Percentiles rank a stretch among this genome's conserved stretches.
Conservation (phyloP, 2,888 invertebrate species). For the Perdita meconis region DNA sequence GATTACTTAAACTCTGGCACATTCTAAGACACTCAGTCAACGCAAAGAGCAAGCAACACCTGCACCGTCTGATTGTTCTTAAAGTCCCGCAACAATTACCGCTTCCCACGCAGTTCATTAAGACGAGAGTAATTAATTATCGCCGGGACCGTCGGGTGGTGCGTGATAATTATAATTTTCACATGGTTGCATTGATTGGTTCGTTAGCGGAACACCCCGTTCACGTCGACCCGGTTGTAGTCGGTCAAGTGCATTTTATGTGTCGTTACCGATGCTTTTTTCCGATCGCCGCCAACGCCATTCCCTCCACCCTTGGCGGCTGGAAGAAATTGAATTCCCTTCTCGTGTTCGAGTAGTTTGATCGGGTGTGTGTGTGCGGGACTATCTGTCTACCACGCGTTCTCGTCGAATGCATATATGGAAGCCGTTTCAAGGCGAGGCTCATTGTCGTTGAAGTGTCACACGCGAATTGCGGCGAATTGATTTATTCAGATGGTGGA, state of each 20-base stretch:
- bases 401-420: constrained; percentile 40
- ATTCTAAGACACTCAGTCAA: neutral
- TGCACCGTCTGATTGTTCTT: neutral
- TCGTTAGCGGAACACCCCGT: neutral
- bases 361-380: constrained; percentile 1
- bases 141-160: neutral
- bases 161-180: constrained; percentile 26
- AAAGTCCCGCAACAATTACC: neutral
- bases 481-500: constrained; percentile 55
- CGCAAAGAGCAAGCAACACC: neutral
- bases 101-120: neutral
- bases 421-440: constrained; percentile 56
- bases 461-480: constrained; percentile 60
- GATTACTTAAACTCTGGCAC: neutral
- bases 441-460: constrained; percentile 56
- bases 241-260: constrained; percentile 54
- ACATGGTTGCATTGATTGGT: neutral
- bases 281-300: neutral
- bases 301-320: neutral
- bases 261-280: constrained; percentile 45
- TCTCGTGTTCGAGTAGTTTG: constrained; percentile 35
- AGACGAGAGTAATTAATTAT: constrained; percentile 16
- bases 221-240: neutral
- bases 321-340: constrained; percentile 48
- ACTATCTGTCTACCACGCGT: constrained; percentile 38